Conservation (phyloP, 2,113 vertebrate species). For the Chaetops frenatus region DNA sequence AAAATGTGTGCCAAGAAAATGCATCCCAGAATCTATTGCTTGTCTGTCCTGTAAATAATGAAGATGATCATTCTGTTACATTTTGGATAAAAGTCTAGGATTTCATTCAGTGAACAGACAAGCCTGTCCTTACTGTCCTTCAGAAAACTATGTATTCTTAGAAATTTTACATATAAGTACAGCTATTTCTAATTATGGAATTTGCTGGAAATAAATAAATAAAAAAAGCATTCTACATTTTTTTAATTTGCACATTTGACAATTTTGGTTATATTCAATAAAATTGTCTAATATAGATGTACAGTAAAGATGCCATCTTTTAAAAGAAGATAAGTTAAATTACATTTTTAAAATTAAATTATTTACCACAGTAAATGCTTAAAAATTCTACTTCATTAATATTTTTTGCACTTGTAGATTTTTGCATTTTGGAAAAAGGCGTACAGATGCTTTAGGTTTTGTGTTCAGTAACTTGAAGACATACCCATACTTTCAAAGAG, state of each 20-base stretch:
- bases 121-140: neutral
- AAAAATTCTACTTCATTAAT: neutral
- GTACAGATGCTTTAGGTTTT: neutral
- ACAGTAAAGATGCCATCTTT: neutral
- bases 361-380: neutral
- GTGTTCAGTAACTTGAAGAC: neutral
- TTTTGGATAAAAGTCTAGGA: constrained; percentile 1
- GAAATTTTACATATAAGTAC: neutral
- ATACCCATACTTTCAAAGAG: neutral
- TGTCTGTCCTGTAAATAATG: constrained; percentile 6
- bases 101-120: neutral
- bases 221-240: neutral
- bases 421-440: neutral
- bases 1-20: neutral
- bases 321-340: neutral
- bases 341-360: neutral
- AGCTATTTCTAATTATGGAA: neutral
- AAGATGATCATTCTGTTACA: neutral
- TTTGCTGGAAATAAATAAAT: neutral
- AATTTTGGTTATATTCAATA: neutral
- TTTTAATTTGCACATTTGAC: neutral
- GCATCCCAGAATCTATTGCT: neutral
- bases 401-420: neutral
- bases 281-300: neutral
- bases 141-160: neutral